Base-by-base conservation (phyloP, 2,797 vertebrate species). In the Rhincodon typus region DNA sequence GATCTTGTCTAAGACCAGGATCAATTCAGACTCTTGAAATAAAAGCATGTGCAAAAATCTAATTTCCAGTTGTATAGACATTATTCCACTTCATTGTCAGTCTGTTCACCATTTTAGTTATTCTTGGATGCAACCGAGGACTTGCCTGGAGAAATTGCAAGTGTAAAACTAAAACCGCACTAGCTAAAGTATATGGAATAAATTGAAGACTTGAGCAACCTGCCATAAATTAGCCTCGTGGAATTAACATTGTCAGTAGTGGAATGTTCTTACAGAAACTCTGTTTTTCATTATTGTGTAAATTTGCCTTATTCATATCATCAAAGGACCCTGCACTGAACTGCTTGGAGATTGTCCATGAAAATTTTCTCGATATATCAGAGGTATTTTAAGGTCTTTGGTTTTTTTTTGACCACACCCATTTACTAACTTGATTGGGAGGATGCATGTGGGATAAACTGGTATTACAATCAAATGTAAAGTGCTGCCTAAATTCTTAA, bases 301-400 rank as follows among this genome's bases (percentile, higher is more conserved):
- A 95, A 95, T 95, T 15, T 53, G 10, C 94, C 94, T 95, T 95
- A n/a, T 95, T 95, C 94, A 77, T 95, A 95, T 95, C 46, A 74
- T 94, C 94, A 74, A 95, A 95, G 94, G 94, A 95, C 42, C 27
- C 94, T 95, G 70, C 70, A 95, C 94, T 74, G 94, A 95, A 95
- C 57, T 77, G 13, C 94, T 95, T 95, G 94, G 94, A 95, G 94
- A 95, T 74, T 95, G 94, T 77, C 70, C 72, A 53, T 74, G 94
- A 95, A 95, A 95, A 57, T 77, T 19, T 50, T 95, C 70, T 95
- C 70, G 94, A 77, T 95, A 77, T 95, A 53, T 70, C 72, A 57
- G 94, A 95, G 94, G 94, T 95, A 95, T 95, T 95, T 95, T 95
- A 77, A 95, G 94, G 94, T 74, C 94, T 95, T 95, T 46, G 53